Evolutionary conservation across 2,113 vertebrate genomes (phyloP).

Genomic region (Camelus dromedarius): DNA sequence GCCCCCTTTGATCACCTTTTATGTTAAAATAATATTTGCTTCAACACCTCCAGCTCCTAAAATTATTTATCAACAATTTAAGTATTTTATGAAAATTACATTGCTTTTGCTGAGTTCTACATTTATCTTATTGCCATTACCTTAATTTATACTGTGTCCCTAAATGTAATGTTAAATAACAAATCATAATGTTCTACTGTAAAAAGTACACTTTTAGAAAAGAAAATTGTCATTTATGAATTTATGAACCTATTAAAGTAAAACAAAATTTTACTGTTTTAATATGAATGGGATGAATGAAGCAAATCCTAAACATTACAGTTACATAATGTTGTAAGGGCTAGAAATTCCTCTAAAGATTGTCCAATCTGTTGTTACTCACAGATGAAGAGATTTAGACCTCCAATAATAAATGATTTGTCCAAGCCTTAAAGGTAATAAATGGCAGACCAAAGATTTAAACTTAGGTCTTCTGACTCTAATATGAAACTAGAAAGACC

Average conservation of each 20-base stretch:
- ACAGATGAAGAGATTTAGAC: slow-evolving; percentile 34
- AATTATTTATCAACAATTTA: slow-evolving; percentile 61
- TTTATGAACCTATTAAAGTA: slow-evolving; percentile 61
- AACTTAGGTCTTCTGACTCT: neutral
- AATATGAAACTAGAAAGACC: neutral
- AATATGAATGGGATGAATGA: slow-evolving; percentile 61
- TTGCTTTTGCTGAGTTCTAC: slow-evolving; percentile 48
- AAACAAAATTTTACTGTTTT: slow-evolving; percentile 52
- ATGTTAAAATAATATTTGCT: slow-evolving; percentile 80
- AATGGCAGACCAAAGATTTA: slow-evolving; percentile 25
- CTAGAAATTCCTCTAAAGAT: neutral
- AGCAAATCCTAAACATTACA: slow-evolving; percentile 19
- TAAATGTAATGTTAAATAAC: slow-evolving; percentile 57
- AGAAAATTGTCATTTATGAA: slow-evolving; percentile 61
- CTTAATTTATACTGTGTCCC: slow-evolving; percentile 50
- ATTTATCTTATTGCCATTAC: slow-evolving; percentile 48
- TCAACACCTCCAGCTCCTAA: slow-evolving; percentile 66
- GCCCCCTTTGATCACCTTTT: slow-evolving; percentile 87
- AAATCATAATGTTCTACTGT: slow-evolving; percentile 51
- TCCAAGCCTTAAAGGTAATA: slow-evolving; percentile 10
- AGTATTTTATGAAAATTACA: slow-evolving; percentile 62
- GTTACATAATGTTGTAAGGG: neutral
- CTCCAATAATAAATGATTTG: neutral
- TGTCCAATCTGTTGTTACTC: slow-evolving; percentile 13
- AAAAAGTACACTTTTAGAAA: slow-evolving; percentile 70